Percentiles rank a stretch among this genome's conserved stretches.
These are phyloP conservation scores for Monarcha castaneiventris DNA, from an alignment of 2,113 vertebrate genomes.

Conservation along the genomic window DNA sequence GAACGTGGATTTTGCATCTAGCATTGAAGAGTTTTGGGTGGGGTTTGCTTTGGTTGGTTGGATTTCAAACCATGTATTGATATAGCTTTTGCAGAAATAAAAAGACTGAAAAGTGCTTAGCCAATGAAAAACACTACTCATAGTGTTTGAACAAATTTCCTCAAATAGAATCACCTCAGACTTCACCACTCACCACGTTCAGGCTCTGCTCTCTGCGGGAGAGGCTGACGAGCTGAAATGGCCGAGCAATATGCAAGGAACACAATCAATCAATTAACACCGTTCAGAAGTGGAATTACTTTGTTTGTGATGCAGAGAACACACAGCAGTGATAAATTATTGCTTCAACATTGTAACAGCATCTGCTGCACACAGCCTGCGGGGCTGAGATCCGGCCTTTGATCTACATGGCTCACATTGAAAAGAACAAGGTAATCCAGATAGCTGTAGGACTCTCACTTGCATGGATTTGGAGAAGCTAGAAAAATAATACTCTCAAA, in stretches of 20 bases:
- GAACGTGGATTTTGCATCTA: not conserved
- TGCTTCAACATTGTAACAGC: not conserved
- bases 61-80: not conserved
- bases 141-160: not conserved
- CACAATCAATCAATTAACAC: not conserved
- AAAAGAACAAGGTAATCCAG: not conserved
- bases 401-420: not conserved
- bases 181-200: not conserved
- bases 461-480: not conserved
- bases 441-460: not conserved
- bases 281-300: not conserved
- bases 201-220: not conserved
- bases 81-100: not conserved
- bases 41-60: not conserved
- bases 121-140: not conserved
- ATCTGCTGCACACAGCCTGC: constrained; percentile 31
- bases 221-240: not conserved
- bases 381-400: not conserved
- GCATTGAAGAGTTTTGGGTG: not conserved
- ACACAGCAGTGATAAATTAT: constrained; percentile 19
- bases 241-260: not conserved
- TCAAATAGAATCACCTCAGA: not conserved
- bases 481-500: not conserved
- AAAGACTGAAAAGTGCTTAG: not conserved
- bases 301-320: not conserved